Percentiles rank a stretch among this genome's conserved stretches.
These are phyloP conservation scores for Caenorhabditis briggsae DNA, from an alignment of 1,140 invertebrate species.

Conservation along the genomic window DNA sequence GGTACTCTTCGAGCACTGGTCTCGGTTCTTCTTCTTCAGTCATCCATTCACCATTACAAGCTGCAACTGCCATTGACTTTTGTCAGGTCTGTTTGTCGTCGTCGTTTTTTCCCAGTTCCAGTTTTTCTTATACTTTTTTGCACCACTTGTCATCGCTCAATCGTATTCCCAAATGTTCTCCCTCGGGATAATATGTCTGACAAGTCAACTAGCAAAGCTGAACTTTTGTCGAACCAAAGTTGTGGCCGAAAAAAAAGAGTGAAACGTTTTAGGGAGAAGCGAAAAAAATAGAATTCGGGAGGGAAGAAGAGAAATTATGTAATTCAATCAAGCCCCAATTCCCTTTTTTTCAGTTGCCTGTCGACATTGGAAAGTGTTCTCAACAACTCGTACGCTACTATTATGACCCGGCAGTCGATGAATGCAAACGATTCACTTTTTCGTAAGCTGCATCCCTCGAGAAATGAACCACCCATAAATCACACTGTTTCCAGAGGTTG, in stretches of 20 bases:
- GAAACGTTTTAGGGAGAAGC: not conserved
- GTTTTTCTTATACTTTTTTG: conserved; percentile 4
- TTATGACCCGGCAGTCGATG: conserved; percentile 58
- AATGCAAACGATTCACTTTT: conserved; percentile 61
- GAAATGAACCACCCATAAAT: conserved; percentile 30
- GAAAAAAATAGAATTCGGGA: not conserved
- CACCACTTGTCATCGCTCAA: conserved; percentile 45
- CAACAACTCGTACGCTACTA: conserved; percentile 61
- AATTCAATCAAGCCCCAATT: conserved; percentile 25
- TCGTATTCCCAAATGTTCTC: not conserved
- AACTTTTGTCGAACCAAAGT: conserved; percentile 47
- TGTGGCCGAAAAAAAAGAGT: not conserved
- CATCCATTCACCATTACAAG: conserved; percentile 1
- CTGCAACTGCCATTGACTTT: conserved; percentile 43
- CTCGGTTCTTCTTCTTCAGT: not conserved
- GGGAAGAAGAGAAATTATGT: conserved; percentile 13
- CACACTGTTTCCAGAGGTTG: conserved; percentile 62
- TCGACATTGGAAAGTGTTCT: conserved; percentile 56
- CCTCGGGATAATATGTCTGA: conserved; percentile 18
- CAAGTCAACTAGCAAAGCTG: conserved; percentile 36
- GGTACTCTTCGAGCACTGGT: conserved; percentile 3
- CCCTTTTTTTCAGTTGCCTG: conserved; percentile 50
- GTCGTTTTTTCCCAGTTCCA: no score
- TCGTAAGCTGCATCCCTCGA: conserved; percentile 39
- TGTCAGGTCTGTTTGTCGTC: conserved; percentile 14